Conservation (phyloP, 2,113 vertebrate species). For the Oncorhynchus tshawytscha region DNA sequence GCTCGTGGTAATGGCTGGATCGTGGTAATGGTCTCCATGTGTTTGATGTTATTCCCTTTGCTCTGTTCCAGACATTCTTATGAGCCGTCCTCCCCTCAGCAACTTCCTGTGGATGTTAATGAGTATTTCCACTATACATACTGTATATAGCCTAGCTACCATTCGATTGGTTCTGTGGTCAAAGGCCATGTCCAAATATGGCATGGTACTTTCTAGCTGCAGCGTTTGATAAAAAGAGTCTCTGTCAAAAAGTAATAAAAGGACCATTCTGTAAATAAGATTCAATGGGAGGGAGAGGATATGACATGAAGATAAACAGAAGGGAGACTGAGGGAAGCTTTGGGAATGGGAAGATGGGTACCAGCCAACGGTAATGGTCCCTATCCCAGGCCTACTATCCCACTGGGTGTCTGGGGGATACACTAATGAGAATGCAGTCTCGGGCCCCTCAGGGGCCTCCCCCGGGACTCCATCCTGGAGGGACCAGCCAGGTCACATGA, state of each 20-base stretch:
- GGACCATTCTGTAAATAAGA: not conserved
- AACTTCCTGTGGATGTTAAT: not conserved
- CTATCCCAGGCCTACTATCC: not conserved
- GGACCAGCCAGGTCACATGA: not conserved
- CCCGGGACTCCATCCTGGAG: not conserved
- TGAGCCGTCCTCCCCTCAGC: too few relatives aligned
- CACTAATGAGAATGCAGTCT: not conserved
- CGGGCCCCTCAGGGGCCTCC: not conserved
- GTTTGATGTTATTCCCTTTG: too few relatives aligned
- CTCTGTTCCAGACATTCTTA: too few relatives aligned
- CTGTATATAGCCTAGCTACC: not conserved
- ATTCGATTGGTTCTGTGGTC: not conserved
- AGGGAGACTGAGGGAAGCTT: not conserved
- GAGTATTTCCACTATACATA: not conserved
- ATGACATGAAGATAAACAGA: constrained; percentile 23
- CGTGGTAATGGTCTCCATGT: too few relatives aligned
- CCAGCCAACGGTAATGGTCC: constrained; percentile 2
- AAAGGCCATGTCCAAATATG: not conserved
- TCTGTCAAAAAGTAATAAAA: not conserved
- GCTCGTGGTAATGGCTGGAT: too few relatives aligned
- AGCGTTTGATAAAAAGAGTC: not conserved
- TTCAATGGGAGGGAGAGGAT: not conserved
- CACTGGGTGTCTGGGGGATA: not conserved
- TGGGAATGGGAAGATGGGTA: not conserved
- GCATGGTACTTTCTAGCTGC: not conserved